Conservation (phyloP, 2,888 invertebrate species). For the Ormia ochracea region DNA sequence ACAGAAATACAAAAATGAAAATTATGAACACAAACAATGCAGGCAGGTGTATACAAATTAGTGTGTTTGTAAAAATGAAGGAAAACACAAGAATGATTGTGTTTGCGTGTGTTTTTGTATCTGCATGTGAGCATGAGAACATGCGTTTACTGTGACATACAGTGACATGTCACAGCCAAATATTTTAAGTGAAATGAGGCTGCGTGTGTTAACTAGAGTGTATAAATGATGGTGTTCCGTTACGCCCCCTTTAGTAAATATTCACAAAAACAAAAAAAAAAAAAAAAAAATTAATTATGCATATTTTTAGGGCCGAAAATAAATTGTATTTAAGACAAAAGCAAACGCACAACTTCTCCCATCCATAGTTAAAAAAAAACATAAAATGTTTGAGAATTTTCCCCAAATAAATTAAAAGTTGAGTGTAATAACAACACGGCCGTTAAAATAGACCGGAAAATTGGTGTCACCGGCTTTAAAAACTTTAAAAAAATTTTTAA, state of each 20-base stretch:
- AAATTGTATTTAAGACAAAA: slow-evolving; percentile 13
- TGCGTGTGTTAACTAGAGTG: background rate
- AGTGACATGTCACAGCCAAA: slow-evolving; percentile 27
- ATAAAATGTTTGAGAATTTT: too few relatives aligned
- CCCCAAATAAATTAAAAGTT: too few relatives aligned
- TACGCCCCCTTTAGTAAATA: background rate
- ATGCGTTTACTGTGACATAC: slow-evolving; percentile 52
- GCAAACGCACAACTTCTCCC: background rate
- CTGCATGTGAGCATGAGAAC: background rate
- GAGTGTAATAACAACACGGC: too few relatives aligned
- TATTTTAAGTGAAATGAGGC: slow-evolving; percentile 4
- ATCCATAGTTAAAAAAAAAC: background rate
- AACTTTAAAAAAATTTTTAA: too few relatives aligned
- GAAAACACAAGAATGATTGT: background rate
- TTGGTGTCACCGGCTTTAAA: too few relatives aligned
- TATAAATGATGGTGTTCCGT: slow-evolving; percentile 18
- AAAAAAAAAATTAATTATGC: slow-evolving; percentile 60
- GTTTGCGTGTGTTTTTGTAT: background rate
- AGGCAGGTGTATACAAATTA: background rate
- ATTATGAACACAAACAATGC: background rate
- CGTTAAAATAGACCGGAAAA: too few relatives aligned
- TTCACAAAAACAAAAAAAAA: too few relatives aligned
- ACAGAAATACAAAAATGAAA: background rate
- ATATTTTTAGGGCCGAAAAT: slow-evolving; percentile 38
- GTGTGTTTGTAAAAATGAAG: slow-evolving; percentile 5